These are phyloP conservation scores for Rhabdophis nuchalis DNA, from an alignment of 2,797 vertebrate genomes.

Conservation along the genomic window DNA sequence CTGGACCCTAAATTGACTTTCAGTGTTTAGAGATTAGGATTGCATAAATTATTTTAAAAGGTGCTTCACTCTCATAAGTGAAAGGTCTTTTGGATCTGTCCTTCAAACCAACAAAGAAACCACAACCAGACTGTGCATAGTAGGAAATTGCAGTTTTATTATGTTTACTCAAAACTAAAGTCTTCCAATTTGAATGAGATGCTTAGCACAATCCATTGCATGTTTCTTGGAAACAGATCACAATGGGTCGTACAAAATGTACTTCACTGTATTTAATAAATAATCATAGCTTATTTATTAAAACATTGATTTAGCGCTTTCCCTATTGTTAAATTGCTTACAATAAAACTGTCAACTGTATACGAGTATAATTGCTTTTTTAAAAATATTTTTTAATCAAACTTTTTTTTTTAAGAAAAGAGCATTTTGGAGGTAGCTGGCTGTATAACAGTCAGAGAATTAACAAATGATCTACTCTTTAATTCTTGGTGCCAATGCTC, in stretches of 20 bases:
- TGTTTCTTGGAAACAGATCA: neutral
- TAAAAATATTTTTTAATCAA: neutral
- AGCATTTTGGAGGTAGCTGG: neutral
- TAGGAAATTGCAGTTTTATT: neutral
- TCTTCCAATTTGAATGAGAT: neutral
- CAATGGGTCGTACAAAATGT: neutral
- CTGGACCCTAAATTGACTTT: neutral
- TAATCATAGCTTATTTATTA: neutral
- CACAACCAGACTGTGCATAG: neutral
- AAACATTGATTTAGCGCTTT: neutral
- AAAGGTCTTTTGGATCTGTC: neutral
- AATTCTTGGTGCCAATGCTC: neutral
- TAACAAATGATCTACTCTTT: neutral
- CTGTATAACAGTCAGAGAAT: neutral
- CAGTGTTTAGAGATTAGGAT: neutral
- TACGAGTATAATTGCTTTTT: neutral
- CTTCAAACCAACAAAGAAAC: neutral
- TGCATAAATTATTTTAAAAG: neutral
- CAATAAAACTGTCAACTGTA: neutral
- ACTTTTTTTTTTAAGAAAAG: neutral
- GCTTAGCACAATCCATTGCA: neutral
- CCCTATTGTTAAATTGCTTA: neutral
- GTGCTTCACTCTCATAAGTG: neutral
- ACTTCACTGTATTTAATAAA: neutral
- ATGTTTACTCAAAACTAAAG: neutral